Conservation (phyloP, 2,888 invertebrate genomes). For the Lepidocyrtoides sp. region DNA sequence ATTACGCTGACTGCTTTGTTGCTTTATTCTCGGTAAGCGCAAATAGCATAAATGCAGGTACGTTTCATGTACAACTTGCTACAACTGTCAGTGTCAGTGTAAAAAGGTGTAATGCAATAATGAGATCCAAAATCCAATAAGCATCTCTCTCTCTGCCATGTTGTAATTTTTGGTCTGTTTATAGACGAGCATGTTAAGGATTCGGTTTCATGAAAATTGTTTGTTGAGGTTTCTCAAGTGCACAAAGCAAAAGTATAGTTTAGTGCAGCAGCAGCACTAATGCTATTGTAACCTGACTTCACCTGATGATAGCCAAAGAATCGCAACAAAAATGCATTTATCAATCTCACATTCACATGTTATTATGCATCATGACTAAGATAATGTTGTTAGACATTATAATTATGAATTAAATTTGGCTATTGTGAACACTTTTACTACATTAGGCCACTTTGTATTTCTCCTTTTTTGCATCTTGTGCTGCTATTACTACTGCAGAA, state of each 20-base stretch:
- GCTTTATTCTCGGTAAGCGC: neutral
- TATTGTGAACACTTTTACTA: too few species aligned
- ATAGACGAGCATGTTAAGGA: neutral
- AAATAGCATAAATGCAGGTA: too few species aligned
- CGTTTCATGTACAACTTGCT: too few species aligned
- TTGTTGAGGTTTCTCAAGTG: neutral
- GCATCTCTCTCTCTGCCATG: neutral
- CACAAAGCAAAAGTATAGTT: neutral
- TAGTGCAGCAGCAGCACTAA: constrained; percentile 7
- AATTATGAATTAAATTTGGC: too few species aligned
- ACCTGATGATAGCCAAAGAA: constrained; percentile 28
- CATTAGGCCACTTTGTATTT: too few species aligned
- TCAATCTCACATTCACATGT: neutral
- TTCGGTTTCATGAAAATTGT: neutral
- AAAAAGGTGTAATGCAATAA: constrained; percentile 45
- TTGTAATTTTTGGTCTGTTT: neutral
- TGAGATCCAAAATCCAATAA: constrained; percentile 47
- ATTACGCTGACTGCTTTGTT: constrained; percentile 2
- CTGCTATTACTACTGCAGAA: too few species aligned
- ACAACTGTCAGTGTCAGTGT: neutral
- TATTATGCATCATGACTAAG: neutral
- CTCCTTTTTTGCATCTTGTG: too few species aligned
- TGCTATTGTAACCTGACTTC: constrained; percentile 64
- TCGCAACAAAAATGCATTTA: neutral
- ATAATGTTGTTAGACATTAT: too few species aligned